Evolutionary conservation across 2,888 invertebrate genomes (phyloP).

Genomic region (Harmothoe impar): DNA sequence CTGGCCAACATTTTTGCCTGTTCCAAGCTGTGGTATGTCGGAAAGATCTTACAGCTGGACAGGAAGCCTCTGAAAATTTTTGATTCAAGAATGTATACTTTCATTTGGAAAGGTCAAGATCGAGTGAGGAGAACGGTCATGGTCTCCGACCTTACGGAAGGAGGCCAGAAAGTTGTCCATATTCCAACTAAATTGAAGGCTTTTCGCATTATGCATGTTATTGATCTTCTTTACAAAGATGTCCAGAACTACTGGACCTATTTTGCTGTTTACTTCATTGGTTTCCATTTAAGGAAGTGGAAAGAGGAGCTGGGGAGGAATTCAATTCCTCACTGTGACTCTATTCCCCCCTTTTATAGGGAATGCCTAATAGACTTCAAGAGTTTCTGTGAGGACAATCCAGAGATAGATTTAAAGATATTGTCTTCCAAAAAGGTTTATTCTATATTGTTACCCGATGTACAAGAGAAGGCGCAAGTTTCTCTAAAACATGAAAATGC

Average conservation of each 20-base stretch:
- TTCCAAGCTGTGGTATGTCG: constrained; percentile 34
- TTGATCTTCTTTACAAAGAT: not conserved
- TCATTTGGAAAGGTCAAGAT: not conserved
- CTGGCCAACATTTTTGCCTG: not conserved
- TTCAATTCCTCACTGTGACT: not conserved
- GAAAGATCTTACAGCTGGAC: not conserved
- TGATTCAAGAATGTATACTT: not conserved
- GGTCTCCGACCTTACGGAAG: not conserved
- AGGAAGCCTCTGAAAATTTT: not conserved
- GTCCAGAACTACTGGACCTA: not conserved
- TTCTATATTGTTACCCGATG: too few relatives aligned
- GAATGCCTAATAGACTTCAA: not conserved
- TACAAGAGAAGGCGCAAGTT: too few relatives aligned
- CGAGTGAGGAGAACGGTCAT: not conserved
- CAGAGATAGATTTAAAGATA: too few relatives aligned
- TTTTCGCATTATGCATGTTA: not conserved
- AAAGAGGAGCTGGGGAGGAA: not conserved
- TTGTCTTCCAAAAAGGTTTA: too few relatives aligned
- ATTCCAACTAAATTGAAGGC: not conserved
- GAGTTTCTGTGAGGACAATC: not conserved
- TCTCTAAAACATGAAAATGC: too few relatives aligned
- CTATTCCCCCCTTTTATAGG: not conserved
- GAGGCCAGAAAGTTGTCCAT: not conserved
- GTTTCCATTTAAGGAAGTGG: constrained; percentile 11
- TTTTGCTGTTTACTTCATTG: constrained; percentile 6